Evolutionary conservation across 2,113 vertebrate species (phyloP), one percentile per base, ranked within the genome.

Genomic region (Canis aureus): DNA sequence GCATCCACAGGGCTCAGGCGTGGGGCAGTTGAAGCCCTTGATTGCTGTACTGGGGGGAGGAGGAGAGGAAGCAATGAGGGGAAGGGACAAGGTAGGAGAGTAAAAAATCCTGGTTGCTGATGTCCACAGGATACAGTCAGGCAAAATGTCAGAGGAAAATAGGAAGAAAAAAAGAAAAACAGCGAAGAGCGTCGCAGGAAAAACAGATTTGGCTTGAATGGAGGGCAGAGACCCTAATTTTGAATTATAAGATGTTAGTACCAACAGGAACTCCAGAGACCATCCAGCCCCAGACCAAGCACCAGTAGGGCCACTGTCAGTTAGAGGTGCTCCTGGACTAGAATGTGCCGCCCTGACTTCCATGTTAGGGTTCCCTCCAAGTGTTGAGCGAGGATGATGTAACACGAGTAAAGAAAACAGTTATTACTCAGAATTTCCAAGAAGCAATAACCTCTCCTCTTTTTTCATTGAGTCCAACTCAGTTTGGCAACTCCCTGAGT

Each of bases 361-460:
- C 29, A 9, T 5, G 13, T 74, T 60, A 60, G 92, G 79, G 67
- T 73, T 83, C 55, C 53, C 66, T 95, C 91, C 85, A 97, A 92
- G 80, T 51, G 17, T 35, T 35, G 60, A 96, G 49, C 0, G 12
- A 93, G 55, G 80, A 71, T 97, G 91, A 96, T 71, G 79, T 93
- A 89, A 96, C 69, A 11, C 43, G n/a, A 51, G 64, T 59, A 87
- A 92, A 92, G 92, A 95, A 95, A 86, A 94, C 49, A 62, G 20
- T 51, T 64, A 91, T 88, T 87, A 82, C 87, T 95, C 82, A 97
- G 82, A 92, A 67, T 94, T 97, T 94, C 97, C 96, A 93, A 90
- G 79, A 96, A 29, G 74, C 94, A 96, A 38, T 87, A 82, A 85
- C 57, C 49, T 87, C 35, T 53, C 66, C 17, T 88, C 19, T 86